Evolutionary conservation across 1,140 invertebrate species (phyloP).

Genomic region (Calliphora vicina): DNA sequence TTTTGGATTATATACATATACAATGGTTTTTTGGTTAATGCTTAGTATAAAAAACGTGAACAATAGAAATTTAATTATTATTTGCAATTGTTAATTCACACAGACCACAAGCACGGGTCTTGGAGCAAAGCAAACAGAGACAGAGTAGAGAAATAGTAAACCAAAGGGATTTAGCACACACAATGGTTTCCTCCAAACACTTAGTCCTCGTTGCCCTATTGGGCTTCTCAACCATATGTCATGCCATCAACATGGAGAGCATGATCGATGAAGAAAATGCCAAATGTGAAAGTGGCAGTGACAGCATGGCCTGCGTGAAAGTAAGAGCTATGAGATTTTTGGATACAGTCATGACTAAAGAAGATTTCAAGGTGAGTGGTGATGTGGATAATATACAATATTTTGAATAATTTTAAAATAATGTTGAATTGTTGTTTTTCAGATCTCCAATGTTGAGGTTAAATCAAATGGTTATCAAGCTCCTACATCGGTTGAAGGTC

Average conservation of each 20-base stretch:
- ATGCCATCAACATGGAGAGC: constrained; percentile 71
- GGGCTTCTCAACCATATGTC: constrained; percentile 61
- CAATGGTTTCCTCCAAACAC: constrained; percentile 40
- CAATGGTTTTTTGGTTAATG: constrained; percentile 23
- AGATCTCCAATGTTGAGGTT: constrained; percentile 71
- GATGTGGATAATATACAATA: background rate
- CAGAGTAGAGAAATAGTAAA: background rate
- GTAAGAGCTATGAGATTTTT: constrained; percentile 80
- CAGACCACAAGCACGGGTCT: constrained; percentile 46
- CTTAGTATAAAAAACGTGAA: constrained; percentile 63
- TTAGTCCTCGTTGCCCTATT: constrained; percentile 46
- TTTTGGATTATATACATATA: too few species aligned
- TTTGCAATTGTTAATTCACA: constrained; percentile 59
- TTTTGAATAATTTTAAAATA: background rate
- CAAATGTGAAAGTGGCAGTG: constrained; percentile 76
- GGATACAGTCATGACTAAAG: constrained; percentile 79
- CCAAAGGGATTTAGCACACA: background rate
- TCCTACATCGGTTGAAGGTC: constrained; percentile 66
- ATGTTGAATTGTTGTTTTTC: background rate
- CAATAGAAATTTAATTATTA: constrained; percentile 64
- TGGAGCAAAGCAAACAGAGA: background rate
- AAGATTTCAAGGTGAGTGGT: constrained; percentile 74
- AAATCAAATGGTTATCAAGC: constrained; percentile 70
- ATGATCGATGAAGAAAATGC: constrained; percentile 77
- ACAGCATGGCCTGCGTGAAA: constrained; percentile 82